These are phyloP conservation scores for Lycia hirtaria DNA, from an alignment of 2,888 invertebrate species.

Conservation along the genomic window DNA sequence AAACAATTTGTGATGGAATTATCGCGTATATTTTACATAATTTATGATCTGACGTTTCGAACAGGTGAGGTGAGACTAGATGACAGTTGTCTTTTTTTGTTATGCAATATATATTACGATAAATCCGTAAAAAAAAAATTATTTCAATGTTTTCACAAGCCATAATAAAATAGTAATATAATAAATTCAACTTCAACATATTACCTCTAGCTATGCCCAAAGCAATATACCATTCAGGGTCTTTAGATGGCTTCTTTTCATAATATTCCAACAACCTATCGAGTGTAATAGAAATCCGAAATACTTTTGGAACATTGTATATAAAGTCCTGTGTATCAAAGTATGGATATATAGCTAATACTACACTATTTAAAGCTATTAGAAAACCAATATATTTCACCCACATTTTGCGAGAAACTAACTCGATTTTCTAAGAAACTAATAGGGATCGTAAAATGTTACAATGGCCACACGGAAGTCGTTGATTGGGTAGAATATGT, in stretches of 20 bases:
- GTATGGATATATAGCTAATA: slow-evolving; percentile 73
- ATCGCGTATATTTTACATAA: too few relatives aligned
- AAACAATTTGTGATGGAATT: too few relatives aligned
- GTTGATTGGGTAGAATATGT: slow-evolving; percentile 62
- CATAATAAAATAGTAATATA: too few relatives aligned
- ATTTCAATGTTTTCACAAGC: too few relatives aligned
- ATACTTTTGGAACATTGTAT: slow-evolving; percentile 81
- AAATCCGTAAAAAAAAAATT: too few relatives aligned
- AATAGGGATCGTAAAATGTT: slow-evolving; percentile 53
- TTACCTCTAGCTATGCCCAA: slow-evolving; percentile 74
- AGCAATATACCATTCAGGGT: slow-evolving; percentile 78
- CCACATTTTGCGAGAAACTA: slow-evolving; percentile 69
- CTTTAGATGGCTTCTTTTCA: slow-evolving; percentile 78
- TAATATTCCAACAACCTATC: slow-evolving; percentile 75
- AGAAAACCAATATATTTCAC: slow-evolving; percentile 60
- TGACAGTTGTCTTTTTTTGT: too few relatives aligned
- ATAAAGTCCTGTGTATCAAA: slow-evolving; percentile 82
- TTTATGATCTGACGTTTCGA: too few relatives aligned
- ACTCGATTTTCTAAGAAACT: slow-evolving; percentile 45
- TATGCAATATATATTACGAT: too few relatives aligned
- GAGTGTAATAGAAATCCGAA: slow-evolving; percentile 72
- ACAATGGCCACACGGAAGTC: slow-evolving; percentile 56
- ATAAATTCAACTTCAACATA: background rate
- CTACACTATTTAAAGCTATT: slow-evolving; percentile 42
- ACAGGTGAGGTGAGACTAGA: too few relatives aligned